A percentile compares a stretch with the other conserved stretches of the same genome.
Evolutionary conservation across 2,888 invertebrate genomes (phyloP).

Genomic region (Torymus tubicola): DNA sequence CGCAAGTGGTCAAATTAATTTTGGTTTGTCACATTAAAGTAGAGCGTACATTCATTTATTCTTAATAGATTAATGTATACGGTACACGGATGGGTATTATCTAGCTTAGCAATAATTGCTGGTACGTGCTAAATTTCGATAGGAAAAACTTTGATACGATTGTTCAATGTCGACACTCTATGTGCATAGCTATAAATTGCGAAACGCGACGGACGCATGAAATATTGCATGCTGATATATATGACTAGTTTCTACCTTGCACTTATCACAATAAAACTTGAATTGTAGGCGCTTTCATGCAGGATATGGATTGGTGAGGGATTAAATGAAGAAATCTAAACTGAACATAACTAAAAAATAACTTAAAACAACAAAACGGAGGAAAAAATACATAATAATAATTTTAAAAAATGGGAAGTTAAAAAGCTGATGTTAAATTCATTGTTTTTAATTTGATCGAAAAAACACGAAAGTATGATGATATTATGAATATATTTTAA

Average conservation of each 20-base stretch:
- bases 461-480: too few relatives aligned
- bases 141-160: too few relatives aligned
- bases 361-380: not conserved
- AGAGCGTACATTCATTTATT: too few relatives aligned
- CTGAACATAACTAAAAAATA: constrained; percentile 1
- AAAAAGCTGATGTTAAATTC: not conserved
- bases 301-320: constrained; percentile 16
- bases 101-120: too few relatives aligned
- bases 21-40: too few relatives aligned
- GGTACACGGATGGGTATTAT: too few relatives aligned
- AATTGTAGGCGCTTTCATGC: constrained; percentile 39
- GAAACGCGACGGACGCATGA: constrained; percentile 22
- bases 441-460: not conserved
- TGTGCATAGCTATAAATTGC: not conserved
- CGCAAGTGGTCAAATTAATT: too few relatives aligned
- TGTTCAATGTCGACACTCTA: not conserved
- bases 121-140: too few relatives aligned
- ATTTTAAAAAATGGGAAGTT: not conserved
- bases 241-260: constrained; percentile 21
- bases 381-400: not conserved
- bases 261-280: constrained; percentile 6
- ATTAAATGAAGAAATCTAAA: constrained; percentile 23
- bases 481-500: too few relatives aligned
- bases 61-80: too few relatives aligned
- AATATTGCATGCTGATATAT: constrained; percentile 34